phyloP scores from a whole-genome alignment of 1,140 invertebrate genomes.

The Halictus rubicundus region DNA sequence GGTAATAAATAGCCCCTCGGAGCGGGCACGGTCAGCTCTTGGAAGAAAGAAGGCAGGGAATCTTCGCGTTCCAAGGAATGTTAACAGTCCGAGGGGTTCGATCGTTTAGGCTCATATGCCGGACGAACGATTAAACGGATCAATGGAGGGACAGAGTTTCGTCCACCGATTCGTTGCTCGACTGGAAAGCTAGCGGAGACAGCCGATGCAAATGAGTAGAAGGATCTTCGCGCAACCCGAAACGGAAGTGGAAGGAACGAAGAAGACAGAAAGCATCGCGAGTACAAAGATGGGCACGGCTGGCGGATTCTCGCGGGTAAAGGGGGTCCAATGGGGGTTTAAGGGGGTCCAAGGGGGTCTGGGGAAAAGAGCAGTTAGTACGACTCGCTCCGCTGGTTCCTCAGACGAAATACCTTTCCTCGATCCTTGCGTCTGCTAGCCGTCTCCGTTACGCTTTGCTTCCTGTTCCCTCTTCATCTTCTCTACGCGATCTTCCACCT shows the following conservation, averaged over 20 bases:
- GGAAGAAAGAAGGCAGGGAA: neutral
- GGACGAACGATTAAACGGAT: neutral
- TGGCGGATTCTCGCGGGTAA: conserved; percentile 52
- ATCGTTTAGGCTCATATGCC: too few species aligned
- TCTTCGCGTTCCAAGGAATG: neutral
- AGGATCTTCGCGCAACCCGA: conserved; percentile 24
- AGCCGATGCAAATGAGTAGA: conserved; percentile 49
- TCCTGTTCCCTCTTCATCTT: neutral
- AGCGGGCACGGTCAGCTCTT: neutral
- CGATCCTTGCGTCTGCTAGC: conserved; percentile 43
- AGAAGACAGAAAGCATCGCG: conserved; percentile 48
- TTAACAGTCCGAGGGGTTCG: neutral
- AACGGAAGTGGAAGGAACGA: conserved; percentile 6
- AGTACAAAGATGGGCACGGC: conserved; percentile 53
- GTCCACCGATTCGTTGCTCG: conserved; percentile 10
- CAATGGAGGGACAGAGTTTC: neutral
- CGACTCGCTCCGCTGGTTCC: conserved; percentile 53
- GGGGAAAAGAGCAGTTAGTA: conserved; percentile 58
- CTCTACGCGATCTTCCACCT: neutral
- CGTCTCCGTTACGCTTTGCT: conserved; percentile 28
- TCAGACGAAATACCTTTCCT: conserved; percentile 53
- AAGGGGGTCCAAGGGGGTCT: neutral
- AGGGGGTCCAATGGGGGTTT: neutral
- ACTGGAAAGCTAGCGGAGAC: conserved; percentile 19
- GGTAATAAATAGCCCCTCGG: conserved; percentile 40